A percentile compares a stretch with the other conserved stretches of the same genome.
Evolutionary conservation across 2,888 invertebrate species (phyloP).

Genomic region (Ochropacha duplaris): DNA sequence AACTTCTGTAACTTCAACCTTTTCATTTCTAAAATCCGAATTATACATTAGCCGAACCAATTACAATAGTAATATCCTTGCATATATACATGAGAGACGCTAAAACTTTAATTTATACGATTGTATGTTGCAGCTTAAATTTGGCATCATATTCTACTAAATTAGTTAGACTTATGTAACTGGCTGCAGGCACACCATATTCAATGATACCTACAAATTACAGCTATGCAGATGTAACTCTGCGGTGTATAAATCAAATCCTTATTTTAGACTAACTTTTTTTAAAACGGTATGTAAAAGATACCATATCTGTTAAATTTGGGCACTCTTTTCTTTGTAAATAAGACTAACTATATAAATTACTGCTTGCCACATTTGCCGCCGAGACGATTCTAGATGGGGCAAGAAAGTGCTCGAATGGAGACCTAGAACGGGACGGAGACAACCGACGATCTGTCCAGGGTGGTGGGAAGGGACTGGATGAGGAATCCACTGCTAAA

Average conservation of each 20-base stretch:
- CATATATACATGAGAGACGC: conserved; percentile 8
- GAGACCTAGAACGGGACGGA: no score
- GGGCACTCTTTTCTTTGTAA: no score
- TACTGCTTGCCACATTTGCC: no score
- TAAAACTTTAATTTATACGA: conserved; percentile 29
- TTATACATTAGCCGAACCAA: not conserved
- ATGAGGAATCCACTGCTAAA: no score
- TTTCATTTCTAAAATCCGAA: not conserved
- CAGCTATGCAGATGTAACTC: conserved; percentile 12
- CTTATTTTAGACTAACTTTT: not conserved
- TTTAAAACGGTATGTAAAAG: not conserved
- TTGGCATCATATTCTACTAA: conserved; percentile 28
- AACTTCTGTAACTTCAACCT: not conserved
- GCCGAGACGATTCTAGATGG: no score
- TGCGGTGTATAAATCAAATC: conserved; percentile 11
- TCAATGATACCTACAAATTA: conserved; percentile 9
- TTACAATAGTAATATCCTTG: not conserved
- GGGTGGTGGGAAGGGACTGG: no score
- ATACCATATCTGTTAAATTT: no score
- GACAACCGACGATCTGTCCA: no score
- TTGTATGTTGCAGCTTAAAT: conserved; percentile 27
- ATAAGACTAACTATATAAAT: no score
- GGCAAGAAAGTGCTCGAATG: no score
- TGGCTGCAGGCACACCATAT: conserved; percentile 13
- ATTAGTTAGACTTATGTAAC: conserved; percentile 34